Evolutionary conservation across 2,888 invertebrate genomes (phyloP), one percentile per base, ranked within the genome.

Genomic region (Liposcelis brunnea): DNA sequence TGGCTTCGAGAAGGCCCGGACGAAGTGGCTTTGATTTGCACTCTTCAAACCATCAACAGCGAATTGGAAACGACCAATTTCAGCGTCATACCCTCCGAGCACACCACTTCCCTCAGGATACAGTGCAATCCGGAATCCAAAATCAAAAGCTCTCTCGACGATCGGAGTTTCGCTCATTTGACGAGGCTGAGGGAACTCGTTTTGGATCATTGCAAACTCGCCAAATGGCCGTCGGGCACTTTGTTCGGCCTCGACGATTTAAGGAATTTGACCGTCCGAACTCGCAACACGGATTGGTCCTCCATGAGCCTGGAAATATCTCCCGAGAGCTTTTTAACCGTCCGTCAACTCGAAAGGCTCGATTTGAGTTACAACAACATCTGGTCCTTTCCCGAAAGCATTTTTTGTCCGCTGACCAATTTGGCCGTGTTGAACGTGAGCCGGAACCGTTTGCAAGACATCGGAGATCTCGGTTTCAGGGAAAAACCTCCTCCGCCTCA

Each of bases 361-460:
- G 89, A 90, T 61, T 68, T 90, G 52, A 86, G 85, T 59, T 78
- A 77, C 58, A 87, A 89, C 63, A 87, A 87, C 62, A 84, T 89
- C 59, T 86, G 85, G 84, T 81, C 83, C 45, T 75, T 89, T 60
- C 86, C 87, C 18, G 83, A 83, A 56, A 79, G 79, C 58, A 70
- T 86, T 51, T 89, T 89, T 64, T 89, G 89, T 59, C 76, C 83
- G 2, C 63, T 87, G 54, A 78, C 77, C 33, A 85, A 81, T 58
- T 68, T 89, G 55, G 77, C 82, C 49, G 72, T 74, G 51, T 66
- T 91, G 53, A 91, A 91, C 61, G 77, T 90, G 54, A 87, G 87
- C 51, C 77, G 80, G 55, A 91, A 91, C 63, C 75, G 84, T 52
- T 67, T 91, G 50, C 87, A 87, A 66, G 89, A 90, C 59, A 80